Base-by-base conservation (phyloP, 2,888 invertebrate genomes). In the Acrobasis suavella region DNA sequence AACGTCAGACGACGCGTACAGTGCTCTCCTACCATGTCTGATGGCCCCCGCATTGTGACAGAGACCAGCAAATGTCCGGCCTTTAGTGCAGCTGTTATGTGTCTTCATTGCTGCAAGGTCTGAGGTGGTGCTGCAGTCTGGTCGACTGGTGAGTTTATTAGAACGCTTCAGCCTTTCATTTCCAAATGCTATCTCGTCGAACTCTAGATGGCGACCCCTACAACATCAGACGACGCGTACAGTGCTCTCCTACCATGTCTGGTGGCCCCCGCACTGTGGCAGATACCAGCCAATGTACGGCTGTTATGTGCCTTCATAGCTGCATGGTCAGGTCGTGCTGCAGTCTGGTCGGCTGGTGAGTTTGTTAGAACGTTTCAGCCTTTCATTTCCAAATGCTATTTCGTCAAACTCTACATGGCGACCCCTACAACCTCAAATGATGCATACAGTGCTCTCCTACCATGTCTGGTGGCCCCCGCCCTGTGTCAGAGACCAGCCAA, bases 401-500 rank as follows among this genome's bases (percentile, higher is more conserved):
- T 22, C 22, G 22, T 22, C 22, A 3, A 22, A 22, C 3, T 22
- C 22, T 22, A 22, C 2, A 52, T 55, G 49, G 64, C 63, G n/a
- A 81, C 74, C 83, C 17, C 82, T 1, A 54, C 78, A 39, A 93
- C 5, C 85, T 93, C 37, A 93, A 96, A 52, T 66, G 96, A 98
- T 15, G 96, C 95, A 0, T 99, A 99, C 92, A 96, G 97, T 91
- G 96, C 95, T 5, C 92, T 99, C 62, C 96, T 99, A 77, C 98
- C 98, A 0, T 97, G 97, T 81, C 93, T 99, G 16, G 92, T 99
- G 72, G 94, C 96, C 12, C 98, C 99, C 0, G 94, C 96, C 52
- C 93, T 99, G 63, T 99, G 99, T 97, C 98, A 99, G 85, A 94
- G 97, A 59, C 94, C 96, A 0, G 99, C 97, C 37, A 99, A 99